Conservation (phyloP, 1,140 invertebrate species). For the Lasioglossum albipes region DNA sequence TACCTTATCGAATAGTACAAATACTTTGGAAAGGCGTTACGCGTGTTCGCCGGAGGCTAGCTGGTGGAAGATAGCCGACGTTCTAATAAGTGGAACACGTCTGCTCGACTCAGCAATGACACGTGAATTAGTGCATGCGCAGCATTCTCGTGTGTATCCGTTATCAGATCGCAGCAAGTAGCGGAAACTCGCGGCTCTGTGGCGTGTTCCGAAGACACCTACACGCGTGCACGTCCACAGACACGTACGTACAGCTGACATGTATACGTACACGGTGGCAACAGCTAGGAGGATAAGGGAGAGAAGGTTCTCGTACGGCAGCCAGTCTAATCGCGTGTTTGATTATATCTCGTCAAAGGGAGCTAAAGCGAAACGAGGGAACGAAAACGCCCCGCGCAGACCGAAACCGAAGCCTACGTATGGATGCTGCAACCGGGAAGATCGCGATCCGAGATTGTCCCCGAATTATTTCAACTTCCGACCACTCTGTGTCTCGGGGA, state of each 20-base stretch:
- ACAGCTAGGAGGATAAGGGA: neutral
- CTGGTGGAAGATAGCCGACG: neutral
- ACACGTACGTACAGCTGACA: too few relatives aligned
- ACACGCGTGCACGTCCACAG: too few relatives aligned
- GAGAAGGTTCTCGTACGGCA: neutral
- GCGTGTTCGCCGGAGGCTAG: too few relatives aligned
- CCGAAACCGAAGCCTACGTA: neutral
- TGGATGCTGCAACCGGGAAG: slow-evolving; percentile 5
- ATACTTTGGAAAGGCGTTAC: neutral
- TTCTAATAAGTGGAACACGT: slow-evolving; percentile 3
- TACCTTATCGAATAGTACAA: neutral
- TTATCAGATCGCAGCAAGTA: neutral
- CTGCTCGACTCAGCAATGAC: slow-evolving; percentile 3
- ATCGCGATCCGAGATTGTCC: slow-evolving; percentile 1
- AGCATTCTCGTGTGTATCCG: slow-evolving; percentile 1
- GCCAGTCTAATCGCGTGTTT: slow-evolving; percentile 42
- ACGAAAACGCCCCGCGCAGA: slow-evolving; percentile 19
- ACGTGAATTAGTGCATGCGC: slow-evolving; percentile 3
- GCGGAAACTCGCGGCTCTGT: neutral
- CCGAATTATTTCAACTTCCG: slow-evolving; percentile 2
- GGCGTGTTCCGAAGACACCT: neutral
- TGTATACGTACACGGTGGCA: neutral
- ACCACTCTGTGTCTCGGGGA: neutral
- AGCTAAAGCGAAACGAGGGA: slow-evolving; percentile 26
- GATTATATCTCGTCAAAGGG: slow-evolving; percentile 38